These are phyloP conservation scores for Zoanthus sociatus DNA, from an alignment of 92 coral and sea anemone genomes.

Conservation along the genomic window DNA sequence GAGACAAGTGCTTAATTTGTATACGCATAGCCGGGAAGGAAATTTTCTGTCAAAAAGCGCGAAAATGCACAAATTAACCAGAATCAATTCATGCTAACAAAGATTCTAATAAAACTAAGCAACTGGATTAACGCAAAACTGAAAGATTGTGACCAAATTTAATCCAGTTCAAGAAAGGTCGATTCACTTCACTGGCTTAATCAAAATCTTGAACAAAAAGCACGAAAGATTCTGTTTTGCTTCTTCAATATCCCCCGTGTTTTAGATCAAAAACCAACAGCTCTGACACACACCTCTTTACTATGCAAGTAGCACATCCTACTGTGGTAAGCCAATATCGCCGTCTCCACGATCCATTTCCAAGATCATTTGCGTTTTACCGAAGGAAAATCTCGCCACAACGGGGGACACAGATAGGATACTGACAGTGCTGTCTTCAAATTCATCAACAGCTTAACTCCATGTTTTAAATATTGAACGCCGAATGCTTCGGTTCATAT, in stretches of 20 bases:
- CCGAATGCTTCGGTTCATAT: slow-evolving; percentile 3
- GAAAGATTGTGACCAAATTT: background rate
- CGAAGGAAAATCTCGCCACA: slow-evolving; percentile 7
- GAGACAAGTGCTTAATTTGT: slow-evolving; percentile 1
- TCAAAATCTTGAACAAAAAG: slow-evolving; percentile 7
- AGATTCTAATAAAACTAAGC: slow-evolving; percentile 10
- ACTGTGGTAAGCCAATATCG: slow-evolving; percentile 38
- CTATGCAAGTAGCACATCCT: slow-evolving; percentile 48
- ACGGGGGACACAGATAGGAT: background rate
- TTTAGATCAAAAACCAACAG: background rate
- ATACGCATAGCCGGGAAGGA: background rate
- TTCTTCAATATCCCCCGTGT: slow-evolving; percentile 6
- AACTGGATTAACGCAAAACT: background rate
- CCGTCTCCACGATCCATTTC: slow-evolving; percentile 18
- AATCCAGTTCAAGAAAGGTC: slow-evolving; percentile 26
- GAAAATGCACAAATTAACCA: background rate
- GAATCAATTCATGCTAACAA: background rate
- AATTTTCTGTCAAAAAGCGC: background rate
- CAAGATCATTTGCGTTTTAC: slow-evolving; percentile 7
- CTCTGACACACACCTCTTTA: slow-evolving; percentile 41
- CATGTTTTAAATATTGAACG: slow-evolving; percentile 12
- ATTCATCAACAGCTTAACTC: slow-evolving; percentile 19
- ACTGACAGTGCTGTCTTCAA: slow-evolving; percentile 31
- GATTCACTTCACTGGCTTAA: slow-evolving; percentile 44
- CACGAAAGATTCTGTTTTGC: slow-evolving; percentile 44